A percentile compares a stretch with the other conserved stretches of the same genome.
These are phyloP conservation scores for Peucedramus taeniatus DNA, from an alignment of 2,113 vertebrate species.

Conservation along the genomic window DNA sequence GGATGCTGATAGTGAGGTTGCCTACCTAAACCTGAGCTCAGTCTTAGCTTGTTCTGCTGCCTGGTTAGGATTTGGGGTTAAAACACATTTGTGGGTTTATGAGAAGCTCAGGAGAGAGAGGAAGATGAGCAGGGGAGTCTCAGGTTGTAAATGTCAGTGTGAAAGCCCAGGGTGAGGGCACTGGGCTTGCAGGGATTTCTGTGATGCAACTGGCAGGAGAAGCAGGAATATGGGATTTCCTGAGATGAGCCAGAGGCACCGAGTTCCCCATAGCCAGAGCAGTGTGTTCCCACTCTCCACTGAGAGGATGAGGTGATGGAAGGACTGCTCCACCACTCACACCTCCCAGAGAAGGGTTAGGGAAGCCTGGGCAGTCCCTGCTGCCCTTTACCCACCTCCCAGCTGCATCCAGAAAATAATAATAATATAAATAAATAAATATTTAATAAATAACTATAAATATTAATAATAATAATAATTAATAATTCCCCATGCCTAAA, in stretches of 20 bases:
- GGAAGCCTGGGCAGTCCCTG: neutral
- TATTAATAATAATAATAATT: neutral
- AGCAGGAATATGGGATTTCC: neutral
- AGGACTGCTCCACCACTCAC: neutral
- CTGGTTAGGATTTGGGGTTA: neutral
- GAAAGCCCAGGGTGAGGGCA: neutral
- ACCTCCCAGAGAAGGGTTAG: neutral
- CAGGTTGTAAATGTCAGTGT: neutral
- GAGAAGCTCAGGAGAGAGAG: neutral
- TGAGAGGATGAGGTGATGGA: neutral
- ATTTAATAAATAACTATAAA: no score
- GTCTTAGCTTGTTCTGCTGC: neutral
- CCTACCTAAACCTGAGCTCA: neutral
- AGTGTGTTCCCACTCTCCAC: neutral
- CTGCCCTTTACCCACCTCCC: neutral
- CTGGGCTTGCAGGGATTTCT: neutral
- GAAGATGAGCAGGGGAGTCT: neutral
- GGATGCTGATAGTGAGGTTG: neutral
- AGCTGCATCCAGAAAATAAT: neutral
- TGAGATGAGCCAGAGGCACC: neutral
- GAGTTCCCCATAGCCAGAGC: neutral
- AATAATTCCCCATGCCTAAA: neutral
- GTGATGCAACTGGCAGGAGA: neutral
- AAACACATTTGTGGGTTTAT: neutral
- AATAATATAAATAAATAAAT: neutral